These are phyloP conservation scores for Sapajus apella DNA, from an alignment of 2,113 vertebrate species.

Conservation along the genomic window DNA sequence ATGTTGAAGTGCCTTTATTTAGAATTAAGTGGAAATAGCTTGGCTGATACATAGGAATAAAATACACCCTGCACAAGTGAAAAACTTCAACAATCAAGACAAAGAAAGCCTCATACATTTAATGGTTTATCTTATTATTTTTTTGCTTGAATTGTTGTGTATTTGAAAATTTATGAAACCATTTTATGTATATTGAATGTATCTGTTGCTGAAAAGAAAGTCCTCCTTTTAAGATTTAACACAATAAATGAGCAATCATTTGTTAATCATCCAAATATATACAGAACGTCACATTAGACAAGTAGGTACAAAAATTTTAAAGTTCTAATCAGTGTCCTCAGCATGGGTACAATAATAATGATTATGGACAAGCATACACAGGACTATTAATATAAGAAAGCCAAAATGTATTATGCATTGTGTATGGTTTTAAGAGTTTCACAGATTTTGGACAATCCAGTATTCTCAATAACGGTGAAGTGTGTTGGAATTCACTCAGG, in stretches of 20 bases:
- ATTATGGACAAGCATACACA: not conserved
- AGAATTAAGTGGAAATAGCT: slow-evolving; percentile 53
- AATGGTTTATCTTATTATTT: not conserved
- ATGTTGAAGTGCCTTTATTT: slow-evolving; percentile 32
- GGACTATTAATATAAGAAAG: not conserved
- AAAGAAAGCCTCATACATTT: slow-evolving; percentile 32
- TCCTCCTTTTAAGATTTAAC: not conserved
- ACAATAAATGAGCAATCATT: not conserved
- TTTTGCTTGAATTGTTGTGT: slow-evolving; percentile 18
- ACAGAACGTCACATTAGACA: not conserved
- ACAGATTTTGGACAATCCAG: not conserved
- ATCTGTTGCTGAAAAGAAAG: not conserved
- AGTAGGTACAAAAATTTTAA: not conserved
- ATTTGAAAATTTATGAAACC: slow-evolving; percentile 19
- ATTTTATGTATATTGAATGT: not conserved
- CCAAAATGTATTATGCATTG: not conserved
- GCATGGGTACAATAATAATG: not conserved
- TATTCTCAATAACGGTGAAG: not conserved
- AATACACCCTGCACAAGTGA: not conserved
- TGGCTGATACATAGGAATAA: slow-evolving; percentile 33
- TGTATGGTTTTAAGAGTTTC: not conserved
- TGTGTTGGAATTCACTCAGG: too few relatives aligned
- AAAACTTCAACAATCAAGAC: not conserved
- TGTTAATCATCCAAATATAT: not conserved
- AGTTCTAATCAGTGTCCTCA: not conserved